phyloP scores from a whole-genome alignment of 2,797 vertebrate species.

The Schizopygopsis pylzovi region DNA sequence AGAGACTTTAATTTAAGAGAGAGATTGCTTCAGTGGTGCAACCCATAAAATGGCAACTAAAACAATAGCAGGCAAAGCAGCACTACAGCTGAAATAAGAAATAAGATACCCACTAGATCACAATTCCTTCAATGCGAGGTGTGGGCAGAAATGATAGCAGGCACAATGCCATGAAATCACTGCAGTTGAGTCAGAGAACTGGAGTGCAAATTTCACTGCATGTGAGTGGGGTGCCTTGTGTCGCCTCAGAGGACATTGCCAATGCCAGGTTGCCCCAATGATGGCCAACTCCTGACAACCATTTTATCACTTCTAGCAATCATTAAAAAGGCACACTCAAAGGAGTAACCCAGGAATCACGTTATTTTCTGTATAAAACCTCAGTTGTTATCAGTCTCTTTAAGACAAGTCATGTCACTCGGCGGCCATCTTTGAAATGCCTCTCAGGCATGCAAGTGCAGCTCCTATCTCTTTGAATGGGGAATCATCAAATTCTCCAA shows the following conservation, averaged over 20 bases:
- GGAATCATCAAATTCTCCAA: no score
- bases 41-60: background rate
- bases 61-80: background rate
- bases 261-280: background rate
- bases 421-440: no score
- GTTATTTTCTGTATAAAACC: background rate
- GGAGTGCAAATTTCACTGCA: background rate
- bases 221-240: background rate
- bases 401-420: no score
- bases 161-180: slow-evolving; percentile 6
- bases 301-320: background rate
- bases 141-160: background rate
- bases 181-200: slow-evolving; percentile 6
- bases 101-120: background rate
- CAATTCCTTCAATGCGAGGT: background rate
- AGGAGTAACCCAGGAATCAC: background rate
- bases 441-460: no score
- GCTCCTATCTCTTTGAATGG: no score
- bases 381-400: background rate
- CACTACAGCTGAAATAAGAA: background rate
- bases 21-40: background rate
- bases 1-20: background rate
- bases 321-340: background rate
- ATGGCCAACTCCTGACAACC: background rate
- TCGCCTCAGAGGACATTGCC: background rate